Percentiles rank a stretch among this genome's conserved stretches.
Conservation (phyloP, 2,888 invertebrate genomes). For the Ypsolopha scabrella region DNA sequence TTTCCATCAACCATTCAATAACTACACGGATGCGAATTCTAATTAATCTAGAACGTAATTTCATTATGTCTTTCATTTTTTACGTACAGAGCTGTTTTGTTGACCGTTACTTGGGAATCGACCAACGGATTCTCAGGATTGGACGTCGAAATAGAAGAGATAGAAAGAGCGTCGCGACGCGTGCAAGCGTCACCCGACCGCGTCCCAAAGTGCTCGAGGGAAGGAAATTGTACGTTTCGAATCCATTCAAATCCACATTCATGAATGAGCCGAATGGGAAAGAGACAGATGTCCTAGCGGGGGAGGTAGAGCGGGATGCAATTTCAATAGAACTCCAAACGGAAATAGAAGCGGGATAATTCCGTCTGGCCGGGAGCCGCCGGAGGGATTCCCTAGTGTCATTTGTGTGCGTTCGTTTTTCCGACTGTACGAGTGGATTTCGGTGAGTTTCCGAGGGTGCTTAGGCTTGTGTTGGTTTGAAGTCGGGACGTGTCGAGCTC, state of each 20-base stretch:
- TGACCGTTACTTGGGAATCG: conserved; percentile 11
- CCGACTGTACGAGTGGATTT: conserved; percentile 51
- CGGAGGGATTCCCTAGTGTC: conserved; percentile 70
- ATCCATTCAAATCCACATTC: conserved; percentile 61
- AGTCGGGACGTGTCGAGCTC: conserved; percentile 14
- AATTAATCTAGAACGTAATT: conserved; percentile 32
- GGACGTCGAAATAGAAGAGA: not conserved
- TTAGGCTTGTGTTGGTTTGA: conserved; percentile 20
- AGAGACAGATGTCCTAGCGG: conserved; percentile 31
- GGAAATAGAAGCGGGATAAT: conserved; percentile 68
- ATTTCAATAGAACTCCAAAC: conserved; percentile 68
- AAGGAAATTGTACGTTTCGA: conserved; percentile 44
- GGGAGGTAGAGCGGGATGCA: conserved; percentile 41
- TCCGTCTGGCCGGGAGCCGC: conserved; percentile 67
- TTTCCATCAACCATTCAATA: conserved; percentile 49
- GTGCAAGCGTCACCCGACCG: conserved; percentile 29
- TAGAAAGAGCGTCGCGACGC: conserved; percentile 13
- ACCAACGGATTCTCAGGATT: not conserved
- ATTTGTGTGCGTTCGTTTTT: conserved; percentile 66
- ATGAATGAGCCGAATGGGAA: conserved; percentile 67
- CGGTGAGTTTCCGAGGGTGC: conserved; percentile 16
- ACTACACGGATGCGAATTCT: conserved; percentile 50
- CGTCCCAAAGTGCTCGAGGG: conserved; percentile 37
- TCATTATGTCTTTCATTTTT: conserved; percentile 25
- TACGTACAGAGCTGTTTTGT: conserved; percentile 13